Evolutionary conservation across 2,113 vertebrate genomes (phyloP), one percentile per base, ranked within the genome.

Genomic region (Brienomyrus longianalis): DNA sequence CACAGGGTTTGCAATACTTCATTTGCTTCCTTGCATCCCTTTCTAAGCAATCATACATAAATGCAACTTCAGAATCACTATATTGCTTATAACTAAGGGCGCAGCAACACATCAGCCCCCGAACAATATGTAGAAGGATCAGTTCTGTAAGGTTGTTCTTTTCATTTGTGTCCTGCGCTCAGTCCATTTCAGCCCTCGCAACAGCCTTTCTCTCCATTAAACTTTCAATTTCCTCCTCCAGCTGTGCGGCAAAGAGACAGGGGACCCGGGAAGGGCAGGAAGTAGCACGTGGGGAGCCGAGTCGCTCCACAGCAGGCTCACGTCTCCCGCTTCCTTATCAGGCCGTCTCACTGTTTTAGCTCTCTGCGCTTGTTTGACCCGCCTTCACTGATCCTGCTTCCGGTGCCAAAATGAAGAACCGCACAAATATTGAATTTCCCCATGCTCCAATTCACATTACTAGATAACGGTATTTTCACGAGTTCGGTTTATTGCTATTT

Each of bases 371-470:
- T 39, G 74, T 80, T 80, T 43, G 74, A 80, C 74, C 35, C 35
- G 15, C 19, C 74, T 80, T 43, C 74, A 80, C n/a, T 7, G 15
- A 80, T 80, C 74, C 74, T 43, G 74, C 74, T 39, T 4, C 35
- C 15, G 6, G 74, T 43, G 35, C 74, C 70, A 80, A 80, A 80
- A 80, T 80, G 74, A 80, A 80, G 74, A 8, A 43, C 31, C 35
- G 74, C 35, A 80, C 74, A 80, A 80, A 80, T 80, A 80, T 80
- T 80, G 74, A 80, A 80, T 80, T 43, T 80, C 35, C 74, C 35
- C 74, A 39, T 80, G 74, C 74, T 43, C 74, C 74, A 80, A 80
- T 80, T 80, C 74, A 80, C 74, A 80, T 80, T 80, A 80, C 74
- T 43, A 80, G 74, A 80, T 80, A 80, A 80, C 31, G 17, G 74